Conservation (phyloP, 2,797 vertebrate species). For the Microctenopoma lineatum region DNA sequence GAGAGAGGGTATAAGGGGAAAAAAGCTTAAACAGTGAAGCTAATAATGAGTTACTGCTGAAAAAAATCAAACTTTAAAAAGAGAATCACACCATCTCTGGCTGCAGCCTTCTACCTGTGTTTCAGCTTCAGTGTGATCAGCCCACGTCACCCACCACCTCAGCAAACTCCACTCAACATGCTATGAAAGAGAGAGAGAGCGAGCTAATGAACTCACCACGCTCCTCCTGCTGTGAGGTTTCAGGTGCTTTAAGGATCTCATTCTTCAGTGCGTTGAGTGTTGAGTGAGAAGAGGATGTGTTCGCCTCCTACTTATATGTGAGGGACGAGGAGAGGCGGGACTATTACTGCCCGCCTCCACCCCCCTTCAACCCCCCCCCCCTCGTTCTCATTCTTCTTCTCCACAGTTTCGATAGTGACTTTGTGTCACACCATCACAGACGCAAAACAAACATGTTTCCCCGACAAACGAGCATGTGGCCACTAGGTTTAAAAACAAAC, state of each 20-base stretch:
- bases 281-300: slow-evolving; percentile 60
- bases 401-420: slow-evolving; percentile 65
- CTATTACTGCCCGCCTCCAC: slow-evolving; percentile 54
- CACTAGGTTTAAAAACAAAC: slow-evolving; percentile 22
- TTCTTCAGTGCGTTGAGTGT: slow-evolving; percentile 74
- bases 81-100: slow-evolving; percentile 9
- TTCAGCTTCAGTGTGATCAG: not conserved
- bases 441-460: slow-evolving; percentile 37
- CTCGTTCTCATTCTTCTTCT: slow-evolving; percentile 28
- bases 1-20: not conserved
- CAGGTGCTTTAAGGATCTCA: slow-evolving; percentile 87
- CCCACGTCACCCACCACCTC: slow-evolving; percentile 12
- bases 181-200: slow-evolving; percentile 18
- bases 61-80: not conserved
- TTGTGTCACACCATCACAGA: slow-evolving; percentile 49
- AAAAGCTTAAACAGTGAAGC: slow-evolving; percentile 37
- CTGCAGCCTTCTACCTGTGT: slow-evolving; percentile 15
- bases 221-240: slow-evolving; percentile 84
- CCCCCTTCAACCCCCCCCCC: slow-evolving; percentile 1
- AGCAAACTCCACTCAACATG: slow-evolving; percentile 42
- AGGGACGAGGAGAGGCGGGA: slow-evolving; percentile 69
- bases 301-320: slow-evolving; percentile 74
- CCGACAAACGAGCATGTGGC: slow-evolving; percentile 21
- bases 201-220: slow-evolving; percentile 79
- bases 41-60: slow-evolving; percentile 17